Evolutionary conservation across 2,113 vertebrate species (phyloP), one percentile per base, ranked within the genome.

Genomic region (Amphilophus citrinellus): DNA sequence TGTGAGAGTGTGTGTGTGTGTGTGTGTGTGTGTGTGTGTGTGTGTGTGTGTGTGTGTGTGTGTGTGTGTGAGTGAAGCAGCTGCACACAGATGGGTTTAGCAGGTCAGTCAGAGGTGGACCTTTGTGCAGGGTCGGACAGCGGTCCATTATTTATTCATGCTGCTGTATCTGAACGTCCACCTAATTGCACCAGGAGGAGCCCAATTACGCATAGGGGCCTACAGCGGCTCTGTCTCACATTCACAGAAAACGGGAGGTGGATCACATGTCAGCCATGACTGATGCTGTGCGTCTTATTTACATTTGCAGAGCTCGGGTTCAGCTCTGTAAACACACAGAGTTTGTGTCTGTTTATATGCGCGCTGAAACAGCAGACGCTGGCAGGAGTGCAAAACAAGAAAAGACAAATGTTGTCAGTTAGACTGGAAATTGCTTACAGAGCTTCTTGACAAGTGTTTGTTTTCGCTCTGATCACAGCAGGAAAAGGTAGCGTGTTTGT

Each of bases 151-250:
- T 80, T 95, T 90, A 94, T 94, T 94, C 66, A 95, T 92, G 79
- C 63, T 32, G 8, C 84, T 76, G 84, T 82, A 87, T 92, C 86
- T 35, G 63, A 91, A 86, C 61, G 50, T 77, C 76, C 4, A 7
- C 83, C 78, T 93, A 89, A 93, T 91, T 95, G 92, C 85, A 88
- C 66, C 86, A 82, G n/a, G 76, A 90, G 89, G 92, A 91, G 87
- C 83, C 85, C 77, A 90, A 82, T 88, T 89, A 91, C 57, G 58
- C 44, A 44, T 59, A 6, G 75, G 14, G 24, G 63, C 65, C 62
- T 27, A 4, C 17, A 50, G 79, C 47, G 24, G 9, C 79, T n/a
- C 62, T 20, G 82, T 61, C 84, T 92, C 89, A 87, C 83, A 50
- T 85, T 88, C 82, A 85, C 81, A 85, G 86, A 84, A 83, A 89